Percentiles rank a stretch among this genome's conserved stretches.
These are phyloP conservation scores for Cnemophilus loriae DNA, from an alignment of 2,113 vertebrate species.

Conservation along the genomic window DNA sequence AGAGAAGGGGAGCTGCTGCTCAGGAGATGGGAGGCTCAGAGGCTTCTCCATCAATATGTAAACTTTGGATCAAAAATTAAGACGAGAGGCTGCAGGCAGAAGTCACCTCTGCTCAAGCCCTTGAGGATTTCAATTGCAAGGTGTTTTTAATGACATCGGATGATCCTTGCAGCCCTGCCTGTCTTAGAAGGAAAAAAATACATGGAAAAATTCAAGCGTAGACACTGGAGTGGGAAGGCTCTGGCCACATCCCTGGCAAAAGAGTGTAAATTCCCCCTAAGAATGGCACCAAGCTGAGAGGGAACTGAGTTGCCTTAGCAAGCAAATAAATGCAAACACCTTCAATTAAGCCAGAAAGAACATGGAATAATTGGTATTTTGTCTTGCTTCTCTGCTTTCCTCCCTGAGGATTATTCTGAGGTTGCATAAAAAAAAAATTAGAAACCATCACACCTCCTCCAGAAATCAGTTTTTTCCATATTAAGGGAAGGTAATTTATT, in stretches of 20 bases:
- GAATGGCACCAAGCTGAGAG: neutral
- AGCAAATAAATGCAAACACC: neutral
- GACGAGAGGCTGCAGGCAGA: neutral
- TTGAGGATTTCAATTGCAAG: neutral
- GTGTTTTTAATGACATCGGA: neutral
- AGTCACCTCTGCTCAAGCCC: neutral
- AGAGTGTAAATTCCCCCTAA: neutral
- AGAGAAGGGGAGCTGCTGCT: neutral
- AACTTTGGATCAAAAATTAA: neutral
- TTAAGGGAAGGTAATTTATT: neutral
- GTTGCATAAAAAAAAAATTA: neutral
- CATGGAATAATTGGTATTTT: neutral
- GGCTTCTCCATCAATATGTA: neutral
- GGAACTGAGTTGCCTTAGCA: neutral
- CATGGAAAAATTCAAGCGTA: fast-evolving
- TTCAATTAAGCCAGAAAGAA: neutral
- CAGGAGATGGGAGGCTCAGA: neutral
- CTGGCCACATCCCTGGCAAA: neutral
- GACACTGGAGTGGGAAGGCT: neutral
- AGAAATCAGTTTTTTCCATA: neutral
- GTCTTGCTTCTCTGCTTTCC: neutral
- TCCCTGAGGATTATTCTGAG: neutral
- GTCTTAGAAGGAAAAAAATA: neutral
- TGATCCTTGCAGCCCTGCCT: neutral
- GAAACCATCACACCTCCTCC: neutral